phyloP scores from a whole-genome alignment of 2,113 vertebrate species.

The Polypterus bichir region DNA sequence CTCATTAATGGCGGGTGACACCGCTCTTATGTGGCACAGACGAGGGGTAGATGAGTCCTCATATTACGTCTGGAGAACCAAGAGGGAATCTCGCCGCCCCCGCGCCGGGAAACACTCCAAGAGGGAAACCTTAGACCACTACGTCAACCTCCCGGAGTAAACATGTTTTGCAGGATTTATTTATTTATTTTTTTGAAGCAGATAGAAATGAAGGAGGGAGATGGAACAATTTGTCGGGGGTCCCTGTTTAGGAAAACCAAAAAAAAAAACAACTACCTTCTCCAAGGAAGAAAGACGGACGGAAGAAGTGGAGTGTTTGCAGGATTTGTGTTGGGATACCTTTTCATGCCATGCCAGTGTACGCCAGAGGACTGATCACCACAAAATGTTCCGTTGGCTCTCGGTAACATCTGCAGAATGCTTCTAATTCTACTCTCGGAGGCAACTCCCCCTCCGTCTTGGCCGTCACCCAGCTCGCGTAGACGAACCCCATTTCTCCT shows the following conservation, averaged over 20 bases:
- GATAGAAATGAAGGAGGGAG: constrained; percentile 21
- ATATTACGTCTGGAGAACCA: constrained; percentile 70
- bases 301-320: constrained; percentile 9
- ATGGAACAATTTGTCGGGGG: constrained; percentile 31
- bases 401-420: constrained; percentile 73
- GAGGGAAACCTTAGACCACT: constrained; percentile 79
- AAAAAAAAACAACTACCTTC: constrained; percentile 18
- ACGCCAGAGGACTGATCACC: constrained; percentile 46
- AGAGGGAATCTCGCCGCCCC: constrained; percentile 72
- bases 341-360: constrained; percentile 29
- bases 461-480: constrained; percentile 10
- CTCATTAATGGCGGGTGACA: constrained; percentile 43
- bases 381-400: constrained; percentile 69
- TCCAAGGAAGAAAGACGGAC: constrained; percentile 13
- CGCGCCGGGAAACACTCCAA: constrained; percentile 66
- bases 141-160: constrained; percentile 70
- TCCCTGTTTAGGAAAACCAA: constrained; percentile 25
- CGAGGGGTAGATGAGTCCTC: constrained; percentile 53
- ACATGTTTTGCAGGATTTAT: constrained; percentile 73
- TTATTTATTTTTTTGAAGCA: constrained; percentile 24
- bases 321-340: constrained; percentile 37
- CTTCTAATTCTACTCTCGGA: constrained; percentile 49
- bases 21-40: constrained; percentile 37
- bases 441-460: constrained; percentile 37
- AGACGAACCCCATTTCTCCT: constrained; percentile 8